Evolutionary conservation across 2,888 invertebrate species (phyloP).

Genomic region (Dolomedes plantarius): DNA sequence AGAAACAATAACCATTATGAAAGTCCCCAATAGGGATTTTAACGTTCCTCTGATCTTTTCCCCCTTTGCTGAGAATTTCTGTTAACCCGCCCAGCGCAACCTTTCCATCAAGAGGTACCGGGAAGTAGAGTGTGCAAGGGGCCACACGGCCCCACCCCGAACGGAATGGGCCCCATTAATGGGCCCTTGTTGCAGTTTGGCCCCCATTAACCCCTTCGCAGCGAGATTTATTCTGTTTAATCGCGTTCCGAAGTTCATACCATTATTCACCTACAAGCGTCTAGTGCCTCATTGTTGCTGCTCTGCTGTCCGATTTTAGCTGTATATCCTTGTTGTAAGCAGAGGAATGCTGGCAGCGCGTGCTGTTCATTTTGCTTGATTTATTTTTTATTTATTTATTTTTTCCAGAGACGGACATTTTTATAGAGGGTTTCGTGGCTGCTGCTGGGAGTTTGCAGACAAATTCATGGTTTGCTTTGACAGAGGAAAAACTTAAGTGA

Average conservation of each 20-base stretch:
- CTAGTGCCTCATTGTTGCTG: background rate
- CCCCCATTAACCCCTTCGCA: constrained; percentile 50
- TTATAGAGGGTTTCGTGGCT: background rate
- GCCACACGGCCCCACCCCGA: constrained; percentile 22
- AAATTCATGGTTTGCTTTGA: background rate
- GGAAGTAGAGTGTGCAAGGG: constrained; percentile 9
- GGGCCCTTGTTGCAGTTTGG: constrained; percentile 35
- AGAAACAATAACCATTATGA: too few relatives aligned
- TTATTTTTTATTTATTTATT: background rate
- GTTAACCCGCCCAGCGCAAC: background rate
- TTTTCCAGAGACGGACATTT: background rate
- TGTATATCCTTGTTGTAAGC: background rate
- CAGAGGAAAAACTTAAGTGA: background rate
- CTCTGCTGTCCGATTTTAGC: background rate
- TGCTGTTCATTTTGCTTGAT: background rate
- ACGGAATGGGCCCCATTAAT: constrained; percentile 32
- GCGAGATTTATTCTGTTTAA: constrained; percentile 38
- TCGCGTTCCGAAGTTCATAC: constrained; percentile 25
- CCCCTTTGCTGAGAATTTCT: background rate
- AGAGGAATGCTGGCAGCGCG: background rate
- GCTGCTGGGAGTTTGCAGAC: background rate
- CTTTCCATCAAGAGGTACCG: background rate
- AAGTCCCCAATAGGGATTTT: too few relatives aligned
- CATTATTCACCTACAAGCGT: constrained; percentile 9
- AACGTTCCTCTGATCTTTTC: background rate